Evolutionary conservation across 2,113 vertebrate genomes (phyloP).

Genomic region (Vulpes vulpes): DNA sequence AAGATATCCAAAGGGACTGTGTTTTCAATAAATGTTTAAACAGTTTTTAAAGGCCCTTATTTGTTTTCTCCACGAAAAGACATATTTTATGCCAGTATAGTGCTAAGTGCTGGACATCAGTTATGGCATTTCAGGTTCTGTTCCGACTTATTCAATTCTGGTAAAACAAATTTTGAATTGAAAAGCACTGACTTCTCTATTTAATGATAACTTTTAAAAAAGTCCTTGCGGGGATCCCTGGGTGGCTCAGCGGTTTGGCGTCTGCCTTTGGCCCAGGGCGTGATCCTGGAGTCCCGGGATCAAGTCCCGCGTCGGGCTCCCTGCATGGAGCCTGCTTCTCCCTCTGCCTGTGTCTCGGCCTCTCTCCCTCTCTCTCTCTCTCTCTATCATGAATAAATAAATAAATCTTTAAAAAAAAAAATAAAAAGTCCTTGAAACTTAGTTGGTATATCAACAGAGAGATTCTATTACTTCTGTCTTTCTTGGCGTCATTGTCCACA

Average conservation of each 20-base stretch:
- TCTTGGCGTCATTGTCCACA: not conserved
- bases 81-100: conserved; percentile 72
- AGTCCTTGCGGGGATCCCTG: not conserved
- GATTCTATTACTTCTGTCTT: conserved; percentile 29
- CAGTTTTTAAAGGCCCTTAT: conserved; percentile 22
- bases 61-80: conserved; percentile 69
- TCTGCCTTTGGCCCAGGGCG: too few relatives aligned
- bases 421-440: conserved; percentile 21
- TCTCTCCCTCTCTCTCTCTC: too few relatives aligned
- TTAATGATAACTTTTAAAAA: not conserved
- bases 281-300: too few relatives aligned
- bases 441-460: conserved; percentile 6
- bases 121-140: conserved; percentile 52
- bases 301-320: too few relatives aligned
- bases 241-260: too few relatives aligned
- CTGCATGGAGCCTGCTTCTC: too few relatives aligned
- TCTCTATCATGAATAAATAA: too few relatives aligned
- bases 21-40: conserved; percentile 69
- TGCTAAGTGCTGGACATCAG: conserved; percentile 54
- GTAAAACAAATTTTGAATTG: conserved; percentile 62
- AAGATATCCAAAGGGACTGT: conserved; percentile 71
- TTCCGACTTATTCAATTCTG: conserved; percentile 50
- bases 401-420: too few relatives aligned
- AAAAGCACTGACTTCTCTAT: conserved; percentile 65
- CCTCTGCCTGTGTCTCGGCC: too few relatives aligned